Percentiles rank a stretch among this genome's conserved stretches.
These are phyloP conservation scores for Solea solea DNA, from an alignment of 2,113 vertebrate genomes.

Conservation along the genomic window DNA sequence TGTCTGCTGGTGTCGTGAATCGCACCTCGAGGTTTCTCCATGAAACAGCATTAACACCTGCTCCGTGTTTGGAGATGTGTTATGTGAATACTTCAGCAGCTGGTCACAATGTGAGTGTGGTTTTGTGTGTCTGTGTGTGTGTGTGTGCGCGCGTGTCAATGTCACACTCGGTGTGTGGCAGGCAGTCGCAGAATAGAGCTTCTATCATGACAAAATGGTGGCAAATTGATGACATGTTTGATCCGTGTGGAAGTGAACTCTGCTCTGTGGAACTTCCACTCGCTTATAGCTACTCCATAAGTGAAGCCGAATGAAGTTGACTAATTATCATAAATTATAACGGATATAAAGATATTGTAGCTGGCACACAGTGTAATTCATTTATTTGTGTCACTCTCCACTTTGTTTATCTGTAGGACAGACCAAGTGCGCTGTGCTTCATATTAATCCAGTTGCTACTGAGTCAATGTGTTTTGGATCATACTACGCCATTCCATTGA, in stretches of 20 bases:
- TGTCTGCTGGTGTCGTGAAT: constrained; percentile 19
- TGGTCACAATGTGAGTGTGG: background rate
- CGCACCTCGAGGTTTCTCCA: constrained; percentile 23
- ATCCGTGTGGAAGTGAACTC: constrained; percentile 39
- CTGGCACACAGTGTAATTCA: background rate
- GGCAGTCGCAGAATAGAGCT: constrained; percentile 33
- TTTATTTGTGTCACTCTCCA: constrained; percentile 1
- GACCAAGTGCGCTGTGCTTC: background rate
- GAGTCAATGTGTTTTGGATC: too few species aligned
- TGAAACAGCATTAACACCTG: constrained; percentile 37
- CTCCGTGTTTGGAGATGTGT: constrained; percentile 35
- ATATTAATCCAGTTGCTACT: too few species aligned
- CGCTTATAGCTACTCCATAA: background rate
- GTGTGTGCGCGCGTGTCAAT: constrained; percentile 22
- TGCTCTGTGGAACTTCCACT: constrained; percentile 4
- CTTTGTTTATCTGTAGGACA: constrained; percentile 1
- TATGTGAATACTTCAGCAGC: constrained; percentile 62
- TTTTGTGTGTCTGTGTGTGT: constrained; percentile 11
- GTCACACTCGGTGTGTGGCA: constrained; percentile 34
- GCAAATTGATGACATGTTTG: constrained; percentile 38
- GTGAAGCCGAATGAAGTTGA: background rate
- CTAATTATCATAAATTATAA: constrained; percentile 9
- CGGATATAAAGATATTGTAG: background rate
- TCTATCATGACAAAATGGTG: constrained; percentile 13
- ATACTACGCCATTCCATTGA: too few species aligned